Base-by-base conservation (phyloP, 2,888 invertebrate species). In the Catocala sponsa region DNA sequence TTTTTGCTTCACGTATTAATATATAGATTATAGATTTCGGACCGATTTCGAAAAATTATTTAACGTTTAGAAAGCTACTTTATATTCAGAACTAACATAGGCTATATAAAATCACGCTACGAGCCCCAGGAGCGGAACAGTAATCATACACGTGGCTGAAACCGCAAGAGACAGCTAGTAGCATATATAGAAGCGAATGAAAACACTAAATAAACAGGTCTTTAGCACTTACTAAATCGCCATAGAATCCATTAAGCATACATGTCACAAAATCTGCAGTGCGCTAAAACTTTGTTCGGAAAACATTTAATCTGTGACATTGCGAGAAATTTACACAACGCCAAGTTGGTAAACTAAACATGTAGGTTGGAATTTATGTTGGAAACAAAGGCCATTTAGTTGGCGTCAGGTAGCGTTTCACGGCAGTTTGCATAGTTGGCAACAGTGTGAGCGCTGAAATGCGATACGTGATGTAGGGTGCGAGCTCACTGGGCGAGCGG, bases 381-480 rank as follows among this genome's bases (percentile, higher is more conserved):
- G 74, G 70, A 81, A 85, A 85, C 84, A 85, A 83, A 81, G 79
- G 77, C 81, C 73, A 82, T 83, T 83, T 81, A 74, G 81, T 72
- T 72, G 74, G 77, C 68, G 79, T 79, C 83, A 81, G 82, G 82
- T 84, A 82, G 63, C 72, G 77, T 74, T 70, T 72, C 73, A 64
- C 67, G 66, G 67, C 71, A 78, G 82, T 70, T 80, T 71, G 73
- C 74, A 74, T 74, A 70, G 73, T 73, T 78, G 62, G 63, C 55
- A 60, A 65, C 65, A 70, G 47, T 63, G 55, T 60, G 52, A 53
- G 54, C 47, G 59, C 32, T 61, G 63, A 66, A 61, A 65, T 61
- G 60, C 55, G 63, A 66, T 66, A 57, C 44, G 51, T 47, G 9
- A 41, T n/a, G 33, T 25, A 58, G 44, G 62, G 6, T 12, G 6